Evolutionary conservation across 2,888 invertebrate genomes (phyloP), one percentile per base, ranked within the genome.

Genomic region (Taphrorychus bicolor): DNA sequence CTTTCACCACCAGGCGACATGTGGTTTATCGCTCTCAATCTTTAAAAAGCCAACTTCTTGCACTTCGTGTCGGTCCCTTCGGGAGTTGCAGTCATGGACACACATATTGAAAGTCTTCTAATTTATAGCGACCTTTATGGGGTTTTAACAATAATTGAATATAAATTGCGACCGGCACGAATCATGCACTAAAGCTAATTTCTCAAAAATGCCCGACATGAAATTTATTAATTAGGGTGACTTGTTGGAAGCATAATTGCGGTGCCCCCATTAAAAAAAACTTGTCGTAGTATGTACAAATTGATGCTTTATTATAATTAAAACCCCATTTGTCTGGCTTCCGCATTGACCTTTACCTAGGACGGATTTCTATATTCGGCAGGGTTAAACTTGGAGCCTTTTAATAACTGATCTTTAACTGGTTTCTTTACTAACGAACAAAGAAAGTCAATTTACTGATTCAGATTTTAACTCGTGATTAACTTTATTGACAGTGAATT

Each of bases 141-240:
- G 32, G 9, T 32, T 32, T 32, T 32, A 32, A 32, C 32, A 32
- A 32, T 32, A 32, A 32, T 32, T 32, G 32, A 32, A 32, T 9
- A 32, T 32, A 32, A 32, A 32, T 32, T 32, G 11, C 32, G 32
- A 11, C 11, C 32, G 3, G 3, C 32, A 32, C 18, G 48, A 48
- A 48, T 48, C 9, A n/a, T n/a, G n/a, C n/a, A 48, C 18, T 48
- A 14, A 48, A 16, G 18, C n/a, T 17, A 2, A 52, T 52, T 52
- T 14, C 21, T n/a, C 5, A 19, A 19, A 52, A 52, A 18, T 52
- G 22, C 9, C 21, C 52, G 21, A 52, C 52, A 52, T 52, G 52
- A 52, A 52, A 52, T 19, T 19, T 52, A 52, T 52, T 52, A 52
- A 52, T 52, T 52, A 52, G 52, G 52, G 52, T 52, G 21, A 52